Percentiles rank a stretch among this genome's conserved stretches.
These are phyloP conservation scores for Eulemur mongoz DNA, from an alignment of 2,797 vertebrate genomes.

Conservation along the genomic window DNA sequence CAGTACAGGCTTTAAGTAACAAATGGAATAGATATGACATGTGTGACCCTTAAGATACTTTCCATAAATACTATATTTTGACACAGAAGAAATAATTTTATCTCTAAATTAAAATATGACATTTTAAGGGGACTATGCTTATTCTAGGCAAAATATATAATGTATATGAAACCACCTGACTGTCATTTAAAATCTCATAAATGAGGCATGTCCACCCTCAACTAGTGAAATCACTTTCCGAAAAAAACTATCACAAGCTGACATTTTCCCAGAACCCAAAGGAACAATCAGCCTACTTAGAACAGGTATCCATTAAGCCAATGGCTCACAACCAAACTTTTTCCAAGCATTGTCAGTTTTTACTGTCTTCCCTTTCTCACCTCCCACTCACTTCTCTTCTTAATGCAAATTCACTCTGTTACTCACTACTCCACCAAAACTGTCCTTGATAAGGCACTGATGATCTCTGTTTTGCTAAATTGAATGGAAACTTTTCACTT, in stretches of 20 bases:
- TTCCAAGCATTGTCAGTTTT: neutral
- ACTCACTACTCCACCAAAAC: neutral
- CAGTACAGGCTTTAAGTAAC: neutral
- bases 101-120: neutral
- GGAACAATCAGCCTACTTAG: neutral
- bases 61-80: neutral
- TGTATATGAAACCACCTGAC: neutral
- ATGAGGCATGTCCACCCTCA: neutral
- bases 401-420: neutral
- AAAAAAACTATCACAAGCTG: neutral
- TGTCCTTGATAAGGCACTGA: neutral
- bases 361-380: neutral
- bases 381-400: neutral
- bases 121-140: conserved; percentile 22
- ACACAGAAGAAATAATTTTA: neutral
- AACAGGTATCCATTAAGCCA: conserved; percentile 48
- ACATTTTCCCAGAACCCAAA: conserved; percentile 14
- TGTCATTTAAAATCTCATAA: conserved; percentile 32
- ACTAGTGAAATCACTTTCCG: conserved; percentile 32
- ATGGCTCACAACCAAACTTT: neutral
- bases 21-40: neutral
- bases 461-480: neutral
- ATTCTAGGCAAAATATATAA: conserved; percentile 14
- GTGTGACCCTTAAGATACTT: neutral
- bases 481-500: neutral